A percentile compares a stretch with the other conserved stretches of the same genome.
These are phyloP conservation scores for Misgurnus anguillicaudatus DNA, from an alignment of 2,113 vertebrate genomes.

Conservation along the genomic window DNA sequence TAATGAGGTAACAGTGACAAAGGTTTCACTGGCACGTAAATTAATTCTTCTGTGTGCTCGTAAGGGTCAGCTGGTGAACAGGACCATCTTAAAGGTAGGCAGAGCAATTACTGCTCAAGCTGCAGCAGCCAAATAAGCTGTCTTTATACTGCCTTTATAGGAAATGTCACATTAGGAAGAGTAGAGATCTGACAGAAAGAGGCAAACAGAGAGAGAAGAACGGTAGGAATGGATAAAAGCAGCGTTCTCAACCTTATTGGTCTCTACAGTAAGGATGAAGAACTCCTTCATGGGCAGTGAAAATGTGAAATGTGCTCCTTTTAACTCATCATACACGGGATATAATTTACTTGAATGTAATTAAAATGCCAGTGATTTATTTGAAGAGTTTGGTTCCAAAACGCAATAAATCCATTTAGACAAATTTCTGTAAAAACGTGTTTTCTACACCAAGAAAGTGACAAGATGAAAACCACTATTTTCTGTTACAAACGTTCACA, in stretches of 20 bases:
- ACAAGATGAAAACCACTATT: no score
- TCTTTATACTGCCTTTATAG: conserved; percentile 34
- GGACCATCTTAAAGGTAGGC: conserved; percentile 33
- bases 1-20: conserved; percentile 44
- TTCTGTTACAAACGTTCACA: no score
- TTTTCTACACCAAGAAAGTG: no score
- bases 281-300: no score
- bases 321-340: no score
- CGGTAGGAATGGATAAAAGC: background rate
- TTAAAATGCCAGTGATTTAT: no score
- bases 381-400: no score
- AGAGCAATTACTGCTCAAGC: conserved; percentile 42
- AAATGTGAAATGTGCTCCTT: no score
- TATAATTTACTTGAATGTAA: no score
- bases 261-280: no score
- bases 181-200: conserved; percentile 17
- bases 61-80: conserved; percentile 31
- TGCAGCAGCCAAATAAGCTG: conserved; percentile 27
- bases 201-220: background rate
- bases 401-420: no score
- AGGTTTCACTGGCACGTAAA: conserved; percentile 12
- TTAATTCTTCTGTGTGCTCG: conserved; percentile 17
- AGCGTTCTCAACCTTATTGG: background rate
- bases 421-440: no score
- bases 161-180: conserved; percentile 30